Base-by-base conservation (phyloP, 92 coral and sea anemone genomes). In the Isaurus tuberculatus region DNA sequence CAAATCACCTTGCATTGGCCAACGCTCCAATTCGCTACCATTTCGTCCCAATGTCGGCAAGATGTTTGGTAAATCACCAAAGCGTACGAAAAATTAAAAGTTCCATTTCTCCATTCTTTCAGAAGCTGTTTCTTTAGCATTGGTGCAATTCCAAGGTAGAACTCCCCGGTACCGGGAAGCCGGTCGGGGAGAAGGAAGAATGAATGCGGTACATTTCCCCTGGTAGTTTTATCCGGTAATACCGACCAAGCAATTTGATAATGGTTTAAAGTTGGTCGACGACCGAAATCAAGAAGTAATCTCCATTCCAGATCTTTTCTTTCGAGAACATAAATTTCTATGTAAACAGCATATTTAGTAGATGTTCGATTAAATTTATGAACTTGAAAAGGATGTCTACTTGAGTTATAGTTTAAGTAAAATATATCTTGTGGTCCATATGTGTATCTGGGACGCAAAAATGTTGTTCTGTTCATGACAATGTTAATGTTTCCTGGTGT, bases 41-140 rank as follows among this genome's bases (percentile, higher is more conserved):
- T 70, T n/a, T 84, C 83, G 58, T 83, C 73, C 98, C 98, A 95
- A 83, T 84, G 91, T 26, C 90, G 80, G 58, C 98, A 95, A 10
- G 91, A 84, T 9, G 97, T 87, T 16, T 79, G 87, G 70, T 91
- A 92, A 68, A 92, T 68, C 32, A 86, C 90, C 37, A 95, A 87
- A 22, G 90, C 89, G 83, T 93, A 93, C 10, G 98, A 87, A 9
- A 86, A 71, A 60, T 91, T 93, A 15, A 72, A 64, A 16, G 17
- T 73, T 13, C 37, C 34, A 9, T 78, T 44, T 23, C 43, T 70
- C 91, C 87, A 40, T 15, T 43, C 19, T 36, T 51, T 72, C 10
- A 66, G 55, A 14, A 34, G 83, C 22, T 74, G 75, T 23, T 65
- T 28, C 44, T 75, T 67, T 26, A 89, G 61, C 13, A 61, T 51